Base-by-base conservation (phyloP, 2,797 vertebrate species). In the Falco berigora region DNA sequence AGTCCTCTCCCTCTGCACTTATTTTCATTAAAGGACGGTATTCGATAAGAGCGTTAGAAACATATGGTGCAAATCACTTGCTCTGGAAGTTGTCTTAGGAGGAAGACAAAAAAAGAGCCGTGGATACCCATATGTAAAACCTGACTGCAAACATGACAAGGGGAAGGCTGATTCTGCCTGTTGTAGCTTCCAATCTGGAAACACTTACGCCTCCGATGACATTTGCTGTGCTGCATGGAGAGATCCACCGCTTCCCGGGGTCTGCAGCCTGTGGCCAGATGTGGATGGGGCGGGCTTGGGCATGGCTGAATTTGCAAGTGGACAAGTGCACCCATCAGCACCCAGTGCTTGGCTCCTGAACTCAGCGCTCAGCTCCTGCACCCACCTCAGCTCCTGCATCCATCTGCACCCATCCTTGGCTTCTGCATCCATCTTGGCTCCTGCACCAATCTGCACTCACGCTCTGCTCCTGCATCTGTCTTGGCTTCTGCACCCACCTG, bases 221-320 rank as follows among this genome's bases (percentile, higher is more conserved):
- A 32, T 14, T 12, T 9, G 4, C 80, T 12, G 77, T 0, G 23
- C 83, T 32, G 18, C 12, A 1, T 1, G 49, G 74, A 47, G 15
- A 19, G 58, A 50, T 6, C 38, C 23, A 2, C 6, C 0, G 4
- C 36, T 40, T 19, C 40, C 46, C 4, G 1, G 32, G 74, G 8
- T 23, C 69, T 14, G 28, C 74, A 80, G 79, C 20, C 20, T 4
- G 59, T 0, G 4, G 6, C n/a, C 85, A 76, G 55, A 21, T 6
- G 58, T 9, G 56, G 46, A 20, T 13, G 40, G 55, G 32, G 40
- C 0, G 5, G 47, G 28, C n/a, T 32, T 18, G 32, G 46, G 15
- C 4, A 9, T 1, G 4, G 15, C 24, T 4, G 32, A 10, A 2
- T 16, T 9, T 46, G 3, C 7, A 3, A 22, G 42, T 25, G 52